These are phyloP conservation scores for Drosophila quinaria DNA, from an alignment of 2,888 invertebrate genomes.

Conservation along the genomic window DNA sequence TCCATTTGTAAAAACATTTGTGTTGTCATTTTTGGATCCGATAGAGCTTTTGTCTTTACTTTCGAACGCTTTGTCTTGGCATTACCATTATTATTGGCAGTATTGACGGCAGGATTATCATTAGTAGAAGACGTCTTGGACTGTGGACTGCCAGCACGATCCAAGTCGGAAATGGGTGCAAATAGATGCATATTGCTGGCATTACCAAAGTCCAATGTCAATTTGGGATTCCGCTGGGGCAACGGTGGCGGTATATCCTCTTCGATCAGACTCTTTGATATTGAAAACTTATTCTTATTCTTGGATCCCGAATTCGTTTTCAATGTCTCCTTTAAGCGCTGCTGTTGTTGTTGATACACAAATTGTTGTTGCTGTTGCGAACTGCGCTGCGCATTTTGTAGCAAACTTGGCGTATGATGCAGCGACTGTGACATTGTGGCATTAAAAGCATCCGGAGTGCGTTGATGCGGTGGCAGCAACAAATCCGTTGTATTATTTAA, in stretches of 20 bases:
- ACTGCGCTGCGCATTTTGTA: conserved; percentile 65
- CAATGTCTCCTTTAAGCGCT: conserved; percentile 77
- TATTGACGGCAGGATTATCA: conserved; percentile 25
- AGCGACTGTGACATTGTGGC: conserved; percentile 76
- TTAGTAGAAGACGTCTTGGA: conserved; percentile 9
- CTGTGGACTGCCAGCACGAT: conserved; percentile 77
- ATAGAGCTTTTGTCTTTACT: conserved; percentile 85
- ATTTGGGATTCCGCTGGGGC: conserved; percentile 86
- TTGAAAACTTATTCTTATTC: conserved; percentile 82
- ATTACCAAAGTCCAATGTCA: conserved; percentile 71
- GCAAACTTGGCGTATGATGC: conserved; percentile 65
- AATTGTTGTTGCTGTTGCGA: conserved; percentile 47
- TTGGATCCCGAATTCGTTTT: conserved; percentile 71
- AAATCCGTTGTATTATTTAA: conserved; percentile 83
- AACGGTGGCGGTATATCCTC: conserved; percentile 86
- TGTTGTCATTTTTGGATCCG: conserved; percentile 86
- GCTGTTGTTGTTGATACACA: conserved; percentile 70
- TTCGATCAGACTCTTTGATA: conserved; percentile 81
- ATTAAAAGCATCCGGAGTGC: conserved; percentile 67
- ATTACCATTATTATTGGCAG: conserved; percentile 28
- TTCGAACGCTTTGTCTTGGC: conserved; percentile 78
- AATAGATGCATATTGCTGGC: conserved; percentile 56
- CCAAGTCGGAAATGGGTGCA: conserved; percentile 84
- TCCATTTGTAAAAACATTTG: conserved; percentile 86
- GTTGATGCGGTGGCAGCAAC: conserved; percentile 65